Base-by-base conservation (phyloP, 1,140 invertebrate species). In the Formica selysi region DNA sequence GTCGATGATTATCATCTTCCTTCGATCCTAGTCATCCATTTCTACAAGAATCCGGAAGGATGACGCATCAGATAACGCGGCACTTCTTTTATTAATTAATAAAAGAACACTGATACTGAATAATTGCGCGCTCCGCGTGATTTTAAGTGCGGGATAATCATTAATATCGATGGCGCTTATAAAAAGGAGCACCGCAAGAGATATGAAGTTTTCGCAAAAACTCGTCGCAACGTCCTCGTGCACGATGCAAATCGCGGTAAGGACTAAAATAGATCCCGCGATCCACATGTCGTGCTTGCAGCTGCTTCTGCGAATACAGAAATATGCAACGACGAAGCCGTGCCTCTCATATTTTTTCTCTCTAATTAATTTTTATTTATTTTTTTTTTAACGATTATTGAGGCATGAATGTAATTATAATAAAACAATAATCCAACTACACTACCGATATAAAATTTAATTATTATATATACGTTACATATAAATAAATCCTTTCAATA, bases 161-260 rank as follows among this genome's bases (percentile, higher is more conserved):
- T 29, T 59, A 83, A 73, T 83, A 59, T 83, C 54, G 54, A 32
- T 57, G 36, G 26, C 57, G 38, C n/a, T 73, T 67, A 67, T 38
- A 11, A 54, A 71, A 71, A 71, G 22, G 29, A 79, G 26, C 32
- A 22, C 32, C 44, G 29, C 26, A 29, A 74, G 68, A 73, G 44
- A 83, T 73, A 83, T 81, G 68, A 61, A 54, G 8, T 62, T 74
- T 83, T 70, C 68, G 68, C 79, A 83, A 83, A 83, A 83, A 83
- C 74, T 85, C 54, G 62, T 76, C 54, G 59, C 65, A 44, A 26
- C 62, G 16, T 68, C 76, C 76, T 57, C 48, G 51, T 54, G 80
- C 73, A 65, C 51, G 36, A 67, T 65, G 84, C 88, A 87, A 89
- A 86, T 88, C 86, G 81, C 62, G 64, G 70, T 74, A 86, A 85